These are phyloP conservation scores for Phaetusa simplex DNA, from an alignment of 2,113 vertebrate genomes.

Conservation along the genomic window DNA sequence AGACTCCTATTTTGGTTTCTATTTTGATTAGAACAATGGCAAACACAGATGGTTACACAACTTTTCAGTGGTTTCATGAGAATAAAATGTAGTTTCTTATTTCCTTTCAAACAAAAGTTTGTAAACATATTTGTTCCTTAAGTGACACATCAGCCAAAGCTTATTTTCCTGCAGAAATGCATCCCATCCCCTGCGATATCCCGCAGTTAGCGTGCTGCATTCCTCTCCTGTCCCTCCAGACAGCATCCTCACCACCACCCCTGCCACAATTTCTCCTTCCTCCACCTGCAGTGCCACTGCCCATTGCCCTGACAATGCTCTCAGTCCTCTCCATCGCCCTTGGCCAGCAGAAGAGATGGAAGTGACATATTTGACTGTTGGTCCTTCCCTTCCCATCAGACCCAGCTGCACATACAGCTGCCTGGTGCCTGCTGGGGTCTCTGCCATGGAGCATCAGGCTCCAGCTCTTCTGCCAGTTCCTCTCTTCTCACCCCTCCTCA, in stretches of 20 bases:
- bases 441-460: background rate
- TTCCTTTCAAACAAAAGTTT: background rate
- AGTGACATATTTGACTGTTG: accelerated
- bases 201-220: accelerated
- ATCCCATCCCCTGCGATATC: accelerated
- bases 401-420: background rate
- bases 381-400: background rate
- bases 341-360: background rate
- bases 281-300: accelerated
- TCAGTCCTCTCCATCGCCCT: too few relatives aligned
- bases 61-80: background rate
- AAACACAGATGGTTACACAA: background rate
- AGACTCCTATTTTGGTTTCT: background rate
- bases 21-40: background rate
- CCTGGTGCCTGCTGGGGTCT: background rate
- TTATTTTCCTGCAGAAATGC: background rate
- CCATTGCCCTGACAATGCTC: accelerated
- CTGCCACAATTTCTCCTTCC: background rate
- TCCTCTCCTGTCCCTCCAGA: background rate
- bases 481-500: background rate
- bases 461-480: background rate
- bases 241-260: accelerated
- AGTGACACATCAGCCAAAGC: background rate
- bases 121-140: background rate
- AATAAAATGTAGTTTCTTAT: background rate